Percentiles rank a stretch among this genome's conserved stretches.
phyloP scores from a whole-genome alignment of 2,888 invertebrate species.

The Orchestes rusci region DNA sequence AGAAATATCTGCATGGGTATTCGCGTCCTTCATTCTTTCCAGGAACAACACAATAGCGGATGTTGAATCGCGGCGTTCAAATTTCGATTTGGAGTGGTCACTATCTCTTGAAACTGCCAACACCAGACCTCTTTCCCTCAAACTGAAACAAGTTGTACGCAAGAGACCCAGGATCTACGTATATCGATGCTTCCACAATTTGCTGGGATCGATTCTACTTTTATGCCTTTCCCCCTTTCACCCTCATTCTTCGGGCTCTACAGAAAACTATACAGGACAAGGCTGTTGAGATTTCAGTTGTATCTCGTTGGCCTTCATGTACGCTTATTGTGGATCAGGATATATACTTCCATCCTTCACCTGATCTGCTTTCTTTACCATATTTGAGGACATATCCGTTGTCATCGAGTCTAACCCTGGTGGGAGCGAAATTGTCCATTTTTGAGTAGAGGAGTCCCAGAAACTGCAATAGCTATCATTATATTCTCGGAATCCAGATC shows the following conservation, averaged over 20 bases:
- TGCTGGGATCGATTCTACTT: constrained; percentile 16
- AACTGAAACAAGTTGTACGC: constrained; percentile 16
- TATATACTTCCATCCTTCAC: constrained; percentile 17
- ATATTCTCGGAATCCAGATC: neutral
- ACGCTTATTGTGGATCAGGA: constrained; percentile 10
- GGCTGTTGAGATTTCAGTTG: constrained; percentile 23
- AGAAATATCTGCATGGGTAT: neutral
- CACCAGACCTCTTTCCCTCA: constrained; percentile 21
- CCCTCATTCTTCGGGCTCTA: constrained; percentile 12
- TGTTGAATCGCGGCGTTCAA: constrained; percentile 2
- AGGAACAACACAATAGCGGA: constrained; percentile 3
- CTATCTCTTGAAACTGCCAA: constrained; percentile 1
- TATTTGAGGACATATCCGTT: constrained; percentile 16
- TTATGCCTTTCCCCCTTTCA: constrained; percentile 25
- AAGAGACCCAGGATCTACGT: constrained; percentile 4
- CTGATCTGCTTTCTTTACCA: constrained; percentile 18
- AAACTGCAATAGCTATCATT: neutral
- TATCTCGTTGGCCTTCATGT: neutral
- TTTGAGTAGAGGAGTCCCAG: constrained; percentile 7
- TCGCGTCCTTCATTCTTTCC: constrained; percentile 1
- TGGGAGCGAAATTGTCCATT: constrained; percentile 18
- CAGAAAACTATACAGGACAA: constrained; percentile 24
- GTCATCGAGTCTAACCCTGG: constrained; percentile 16
- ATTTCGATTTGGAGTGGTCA: constrained; percentile 5
- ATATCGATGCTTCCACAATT: constrained; percentile 12